Evolutionary conservation across 2,888 invertebrate species (phyloP), one percentile per base, ranked within the genome.

Genomic region (Cistogaster globosa): DNA sequence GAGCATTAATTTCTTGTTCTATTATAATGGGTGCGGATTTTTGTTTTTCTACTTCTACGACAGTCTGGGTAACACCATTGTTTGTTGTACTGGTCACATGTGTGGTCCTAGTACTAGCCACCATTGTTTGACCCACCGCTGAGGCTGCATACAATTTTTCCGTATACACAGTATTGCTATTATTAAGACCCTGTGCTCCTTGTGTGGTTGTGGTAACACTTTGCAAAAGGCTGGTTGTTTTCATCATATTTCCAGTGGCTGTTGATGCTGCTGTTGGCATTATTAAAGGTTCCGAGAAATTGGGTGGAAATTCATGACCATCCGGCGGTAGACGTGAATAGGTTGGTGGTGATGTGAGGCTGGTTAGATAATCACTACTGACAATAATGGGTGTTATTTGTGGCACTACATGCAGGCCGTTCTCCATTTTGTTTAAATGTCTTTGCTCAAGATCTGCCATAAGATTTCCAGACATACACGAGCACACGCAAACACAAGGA

Each of bases 251-350:
- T 32, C 53, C 58, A 16, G 42, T 48, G 18, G 58, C 48, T 20
- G 20, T 36, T 12, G 87, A 87, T 76, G 51, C 51, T 53, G 51
- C 51, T 53, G 88, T 87, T 87, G 91, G 92, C 90, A 92, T 91
- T 45, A 92, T 91, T 83, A 92, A 88, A 80, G 92, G 92, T 88
- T 93, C 93, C 42, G 91, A 91, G 86, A 93, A 93, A 83, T 93
- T 93, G 67, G 92, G 93, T 18, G 93, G 93, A 88, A 93, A 93
- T 88, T 93, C 93, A 89, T 93, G 93, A 75, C 93, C 93, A 89
- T 93, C 93, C 83, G 93, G 93, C 71, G 93, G 93, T 81, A 93
- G 88, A 86, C 93, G 92, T 77, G 93, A 93, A 87, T 92, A 93
- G 69, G 93, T 92, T 71, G 92, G 92, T 63, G 92, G 92, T 78